These are phyloP conservation scores for Erebia aethiops DNA, from an alignment of 2,888 invertebrate genomes.

Conservation along the genomic window DNA sequence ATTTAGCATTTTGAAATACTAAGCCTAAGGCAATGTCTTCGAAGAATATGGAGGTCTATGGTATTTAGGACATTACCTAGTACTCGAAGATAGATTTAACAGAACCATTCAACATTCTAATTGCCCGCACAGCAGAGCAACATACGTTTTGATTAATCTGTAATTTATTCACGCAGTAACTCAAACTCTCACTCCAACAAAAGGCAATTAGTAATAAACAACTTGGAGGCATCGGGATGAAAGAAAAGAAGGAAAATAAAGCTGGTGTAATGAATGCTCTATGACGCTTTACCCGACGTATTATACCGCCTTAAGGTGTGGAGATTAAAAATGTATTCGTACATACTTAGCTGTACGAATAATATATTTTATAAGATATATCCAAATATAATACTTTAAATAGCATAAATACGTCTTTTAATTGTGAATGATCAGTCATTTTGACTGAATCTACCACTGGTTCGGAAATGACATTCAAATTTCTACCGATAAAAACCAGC, in stretches of 20 bases:
- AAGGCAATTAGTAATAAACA: conserved; percentile 29
- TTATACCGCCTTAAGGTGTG: no score
- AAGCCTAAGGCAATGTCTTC: no score
- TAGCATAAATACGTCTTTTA: no score
- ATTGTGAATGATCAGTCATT: no score
- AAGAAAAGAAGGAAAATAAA: conserved; percentile 24
- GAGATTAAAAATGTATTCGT: no score
- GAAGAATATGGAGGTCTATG: background rate
- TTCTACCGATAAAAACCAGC: no score
- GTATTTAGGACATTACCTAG: background rate
- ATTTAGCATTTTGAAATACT: no score
- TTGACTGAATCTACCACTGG: no score
- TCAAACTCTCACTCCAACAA: conserved; percentile 25
- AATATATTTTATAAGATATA: no score
- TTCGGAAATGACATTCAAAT: no score
- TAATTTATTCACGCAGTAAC: conserved; percentile 20
- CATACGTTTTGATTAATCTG: conserved; percentile 12
- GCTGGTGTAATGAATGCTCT: conserved; percentile 23
- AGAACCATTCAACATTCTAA: background rate
- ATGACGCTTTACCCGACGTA: background rate
- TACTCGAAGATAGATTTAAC: background rate
- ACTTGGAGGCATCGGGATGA: conserved; percentile 34
- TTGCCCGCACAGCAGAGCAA: background rate
- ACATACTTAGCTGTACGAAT: no score
- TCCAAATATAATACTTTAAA: no score